Conservation (phyloP, 2,797 vertebrate species). For the Delichon dasypus region DNA sequence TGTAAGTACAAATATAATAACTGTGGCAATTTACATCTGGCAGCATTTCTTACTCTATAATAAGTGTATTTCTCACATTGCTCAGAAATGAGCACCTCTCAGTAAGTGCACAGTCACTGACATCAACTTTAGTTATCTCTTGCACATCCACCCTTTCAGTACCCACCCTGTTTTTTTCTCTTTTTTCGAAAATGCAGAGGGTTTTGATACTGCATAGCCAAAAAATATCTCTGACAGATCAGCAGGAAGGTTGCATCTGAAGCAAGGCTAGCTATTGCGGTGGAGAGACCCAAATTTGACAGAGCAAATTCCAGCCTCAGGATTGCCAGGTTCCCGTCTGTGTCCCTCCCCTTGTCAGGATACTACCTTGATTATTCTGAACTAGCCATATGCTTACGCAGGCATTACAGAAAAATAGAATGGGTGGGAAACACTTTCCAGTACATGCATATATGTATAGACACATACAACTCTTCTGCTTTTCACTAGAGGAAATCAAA, state of each 20-base stretch:
- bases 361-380: background rate
- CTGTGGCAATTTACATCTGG: background rate
- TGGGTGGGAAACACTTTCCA: background rate
- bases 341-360: background rate
- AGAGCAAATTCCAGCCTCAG: background rate
- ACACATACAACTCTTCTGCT: background rate
- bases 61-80: background rate
- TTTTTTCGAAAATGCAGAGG: background rate
- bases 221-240: background rate
- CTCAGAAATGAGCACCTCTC: background rate
- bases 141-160: background rate
- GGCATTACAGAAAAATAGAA: background rate
- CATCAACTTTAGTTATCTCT: background rate
- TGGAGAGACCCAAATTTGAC: background rate
- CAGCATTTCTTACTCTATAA: background rate
- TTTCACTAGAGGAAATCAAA: background rate
- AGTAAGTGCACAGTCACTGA: background rate
- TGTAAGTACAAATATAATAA: background rate
- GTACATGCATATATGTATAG: background rate
- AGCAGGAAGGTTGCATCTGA: background rate
- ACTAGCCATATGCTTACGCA: background rate
- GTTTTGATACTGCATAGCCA: background rate
- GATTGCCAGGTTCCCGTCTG: background rate
- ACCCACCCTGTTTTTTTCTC: background rate
- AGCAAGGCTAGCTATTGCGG: background rate